phyloP scores from a whole-genome alignment of 2,797 vertebrate species.

The Leptoclinus maculatus region DNA sequence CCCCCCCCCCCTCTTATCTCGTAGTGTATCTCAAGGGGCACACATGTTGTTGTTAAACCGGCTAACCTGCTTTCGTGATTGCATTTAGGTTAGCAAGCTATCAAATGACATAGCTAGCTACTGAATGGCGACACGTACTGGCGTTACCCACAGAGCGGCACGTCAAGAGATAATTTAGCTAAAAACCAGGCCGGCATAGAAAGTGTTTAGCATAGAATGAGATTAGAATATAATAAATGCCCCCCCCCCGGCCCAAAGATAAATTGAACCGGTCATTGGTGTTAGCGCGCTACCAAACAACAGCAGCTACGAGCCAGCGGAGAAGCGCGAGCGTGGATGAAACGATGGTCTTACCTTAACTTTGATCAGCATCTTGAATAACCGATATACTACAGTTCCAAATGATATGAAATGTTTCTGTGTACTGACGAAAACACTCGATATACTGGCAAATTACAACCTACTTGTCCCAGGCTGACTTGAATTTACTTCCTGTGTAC shows the following conservation, averaged over 20 bases:
- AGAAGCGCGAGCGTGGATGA: rapidly evolving
- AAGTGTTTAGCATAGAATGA: rapidly evolving
- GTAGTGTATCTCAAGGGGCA: background rate
- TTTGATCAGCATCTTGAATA: constrained; percentile 85
- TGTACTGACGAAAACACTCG: constrained; percentile 7
- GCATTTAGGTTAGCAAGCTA: constrained; percentile 7
- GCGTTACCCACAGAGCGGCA: background rate
- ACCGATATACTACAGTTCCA: background rate
- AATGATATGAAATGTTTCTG: background rate
- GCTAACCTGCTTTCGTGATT: background rate
- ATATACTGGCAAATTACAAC: constrained; percentile 21
- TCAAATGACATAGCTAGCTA: background rate
- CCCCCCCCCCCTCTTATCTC: no score
- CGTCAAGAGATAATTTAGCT: rapidly evolving
- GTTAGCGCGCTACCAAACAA: constrained; percentile 30
- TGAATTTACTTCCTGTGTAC: constrained; percentile 77
- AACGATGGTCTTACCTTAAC: constrained; percentile 79
- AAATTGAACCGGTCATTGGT: background rate
- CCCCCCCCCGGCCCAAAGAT: background rate
- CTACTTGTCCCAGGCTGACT: constrained; percentile 35
- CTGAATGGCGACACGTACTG: background rate
- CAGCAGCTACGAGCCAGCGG: background rate
- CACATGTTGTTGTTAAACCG: background rate
- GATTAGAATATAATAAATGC: background rate
- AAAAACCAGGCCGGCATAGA: rapidly evolving